A percentile compares a stretch with the other conserved stretches of the same genome.
Evolutionary conservation across 2,797 vertebrate species (phyloP).

Genomic region (Buceros bicornis): DNA sequence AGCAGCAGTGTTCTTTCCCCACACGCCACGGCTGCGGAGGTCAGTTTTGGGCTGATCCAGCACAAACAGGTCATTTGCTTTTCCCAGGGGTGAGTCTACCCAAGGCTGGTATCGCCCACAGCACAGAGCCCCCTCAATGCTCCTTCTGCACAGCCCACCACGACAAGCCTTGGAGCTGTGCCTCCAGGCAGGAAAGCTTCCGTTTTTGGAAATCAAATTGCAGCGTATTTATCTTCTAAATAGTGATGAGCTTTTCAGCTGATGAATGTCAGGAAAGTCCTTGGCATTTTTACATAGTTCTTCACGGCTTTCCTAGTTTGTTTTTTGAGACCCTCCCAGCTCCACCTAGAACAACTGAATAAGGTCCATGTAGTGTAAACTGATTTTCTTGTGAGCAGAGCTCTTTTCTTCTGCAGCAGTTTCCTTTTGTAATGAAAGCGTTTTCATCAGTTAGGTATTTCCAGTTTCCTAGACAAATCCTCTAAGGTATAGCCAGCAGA

Average conservation of each 20-base stretch:
- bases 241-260: background rate
- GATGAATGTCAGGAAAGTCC: background rate
- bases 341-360: background rate
- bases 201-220: background rate
- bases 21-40: accelerated
- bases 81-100: background rate
- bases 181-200: background rate
- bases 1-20: background rate
- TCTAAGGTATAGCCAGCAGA: background rate
- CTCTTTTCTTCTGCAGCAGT: background rate
- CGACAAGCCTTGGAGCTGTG: accelerated
- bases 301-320: background rate
- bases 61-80: background rate
- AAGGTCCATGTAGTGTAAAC: background rate
- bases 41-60: background rate
- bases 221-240: background rate
- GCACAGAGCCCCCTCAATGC: accelerated
- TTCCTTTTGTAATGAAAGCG: background rate
- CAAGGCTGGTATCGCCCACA: accelerated
- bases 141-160: background rate
- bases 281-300: constrained; percentile 1
- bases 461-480: background rate
- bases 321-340: background rate
- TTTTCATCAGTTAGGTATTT: background rate
- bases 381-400: background rate